Percentiles rank a stretch among this genome's conserved stretches.
Evolutionary conservation across 1,140 invertebrate species (phyloP).

Genomic region (Eurosta solidaginis): DNA sequence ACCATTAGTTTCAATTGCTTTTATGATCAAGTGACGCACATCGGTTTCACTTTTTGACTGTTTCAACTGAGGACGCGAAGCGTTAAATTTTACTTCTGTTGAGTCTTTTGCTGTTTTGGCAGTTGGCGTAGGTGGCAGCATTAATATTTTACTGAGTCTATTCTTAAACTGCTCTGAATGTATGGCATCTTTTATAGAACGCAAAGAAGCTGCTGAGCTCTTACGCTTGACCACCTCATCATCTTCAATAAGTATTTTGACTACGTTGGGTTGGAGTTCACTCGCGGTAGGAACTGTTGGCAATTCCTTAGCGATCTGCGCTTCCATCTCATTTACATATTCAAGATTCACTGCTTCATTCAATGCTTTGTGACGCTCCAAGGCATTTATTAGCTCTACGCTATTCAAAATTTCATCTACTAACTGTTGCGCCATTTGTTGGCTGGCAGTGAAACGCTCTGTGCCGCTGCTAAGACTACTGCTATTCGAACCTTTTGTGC

Average conservation of each 20-base stretch:
- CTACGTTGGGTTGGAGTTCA: neutral
- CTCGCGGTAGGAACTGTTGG: neutral
- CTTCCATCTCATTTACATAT: neutral
- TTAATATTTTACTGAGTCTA: slow-evolving; percentile 48
- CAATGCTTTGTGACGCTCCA: neutral
- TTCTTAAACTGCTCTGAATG: slow-evolving; percentile 55
- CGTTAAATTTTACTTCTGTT: neutral
- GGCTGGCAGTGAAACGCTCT: slow-evolving; percentile 40
- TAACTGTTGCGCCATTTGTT: slow-evolving; percentile 41
- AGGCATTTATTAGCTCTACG: neutral
- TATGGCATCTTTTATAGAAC: slow-evolving; percentile 50
- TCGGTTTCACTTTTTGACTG: slow-evolving; percentile 57
- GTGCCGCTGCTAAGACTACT: slow-evolving; percentile 27
- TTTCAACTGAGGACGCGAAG: slow-evolving; percentile 44
- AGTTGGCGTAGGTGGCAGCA: slow-evolving; percentile 39
- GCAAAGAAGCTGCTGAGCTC: slow-evolving; percentile 41
- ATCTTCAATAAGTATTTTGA: too few relatives aligned
- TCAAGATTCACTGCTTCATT: neutral
- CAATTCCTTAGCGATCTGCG: too few relatives aligned
- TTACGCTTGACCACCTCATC: neutral
- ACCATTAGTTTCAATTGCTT: slow-evolving; percentile 43
- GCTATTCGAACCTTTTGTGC: slow-evolving; percentile 31
- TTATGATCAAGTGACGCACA: slow-evolving; percentile 47
- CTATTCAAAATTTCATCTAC: slow-evolving; percentile 49
- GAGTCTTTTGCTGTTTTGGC: slow-evolving; percentile 33